Evolutionary conservation across 2,797 vertebrate genomes (phyloP).

Genomic region (Oreortyx pictus): DNA sequence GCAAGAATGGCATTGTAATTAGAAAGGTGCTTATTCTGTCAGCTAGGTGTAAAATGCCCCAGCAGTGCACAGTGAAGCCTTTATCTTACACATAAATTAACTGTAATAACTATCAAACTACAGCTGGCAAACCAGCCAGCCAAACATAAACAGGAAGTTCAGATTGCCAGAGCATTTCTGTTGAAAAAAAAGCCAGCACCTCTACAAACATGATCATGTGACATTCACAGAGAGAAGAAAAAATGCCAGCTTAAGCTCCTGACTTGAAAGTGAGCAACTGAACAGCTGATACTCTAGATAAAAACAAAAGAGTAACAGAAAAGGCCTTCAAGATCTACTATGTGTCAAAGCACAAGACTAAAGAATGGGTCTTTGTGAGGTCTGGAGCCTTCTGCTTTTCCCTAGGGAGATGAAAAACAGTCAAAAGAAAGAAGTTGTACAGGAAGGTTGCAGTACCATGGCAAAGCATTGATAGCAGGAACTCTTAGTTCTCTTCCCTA

Average conservation of each 20-base stretch:
- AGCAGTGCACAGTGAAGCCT: slow-evolving; percentile 48
- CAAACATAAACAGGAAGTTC: slow-evolving; percentile 62
- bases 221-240: not conserved
- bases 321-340: not conserved
- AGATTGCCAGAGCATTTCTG: slow-evolving; percentile 17
- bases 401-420: not conserved
- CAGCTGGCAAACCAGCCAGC: slow-evolving; percentile 63
- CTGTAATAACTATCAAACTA: slow-evolving; percentile 69
- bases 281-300: not conserved
- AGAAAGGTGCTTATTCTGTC: slow-evolving; percentile 65
- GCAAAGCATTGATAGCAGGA: not conserved
- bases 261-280: not conserved
- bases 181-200: not conserved
- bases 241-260: not conserved
- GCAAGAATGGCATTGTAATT: slow-evolving; percentile 27
- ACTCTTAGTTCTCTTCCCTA: not conserved
- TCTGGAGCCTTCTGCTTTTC: not conserved
- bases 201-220: not conserved
- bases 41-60: slow-evolving; percentile 67
- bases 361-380: not conserved
- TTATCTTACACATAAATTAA: slow-evolving; percentile 77
- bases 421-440: not conserved
- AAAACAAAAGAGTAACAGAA: not conserved
- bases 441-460: not conserved
- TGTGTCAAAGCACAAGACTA: not conserved